Evolutionary conservation across 2,888 invertebrate genomes (phyloP).

Genomic region (Ophioninae sp.): DNA sequence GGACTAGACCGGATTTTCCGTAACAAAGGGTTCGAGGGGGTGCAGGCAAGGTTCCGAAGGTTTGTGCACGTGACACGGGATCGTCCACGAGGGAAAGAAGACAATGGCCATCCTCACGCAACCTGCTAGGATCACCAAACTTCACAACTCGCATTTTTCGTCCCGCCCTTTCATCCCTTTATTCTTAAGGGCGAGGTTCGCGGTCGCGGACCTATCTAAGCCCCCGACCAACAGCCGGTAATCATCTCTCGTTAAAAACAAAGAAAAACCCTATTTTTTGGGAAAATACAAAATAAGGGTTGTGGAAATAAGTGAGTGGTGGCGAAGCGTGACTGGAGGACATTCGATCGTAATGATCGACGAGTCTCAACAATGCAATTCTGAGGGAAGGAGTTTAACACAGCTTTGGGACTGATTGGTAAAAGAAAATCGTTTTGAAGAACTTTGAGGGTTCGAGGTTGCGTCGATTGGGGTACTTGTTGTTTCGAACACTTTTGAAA

Average conservation of each 20-base stretch:
- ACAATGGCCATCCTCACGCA: constrained; percentile 55
- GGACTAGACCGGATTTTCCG: constrained; percentile 59
- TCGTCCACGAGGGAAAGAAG: constrained; percentile 20
- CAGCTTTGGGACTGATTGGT: too few relatives aligned
- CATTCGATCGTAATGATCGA: not conserved
- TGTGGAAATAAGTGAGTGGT: not conserved
- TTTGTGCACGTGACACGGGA: constrained; percentile 51
- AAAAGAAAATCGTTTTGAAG: too few relatives aligned
- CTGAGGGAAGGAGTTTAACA: too few relatives aligned
- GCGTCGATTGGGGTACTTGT: too few relatives aligned
- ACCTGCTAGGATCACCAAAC: constrained; percentile 18
- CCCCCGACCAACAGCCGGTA: not conserved
- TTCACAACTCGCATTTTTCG: constrained; percentile 3
- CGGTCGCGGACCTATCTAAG: not conserved
- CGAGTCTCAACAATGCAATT: not conserved
- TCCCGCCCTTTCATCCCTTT: not conserved
- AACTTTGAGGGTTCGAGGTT: too few relatives aligned
- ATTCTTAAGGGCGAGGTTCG: not conserved
- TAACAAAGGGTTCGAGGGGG: constrained; percentile 55
- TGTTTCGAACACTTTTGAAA: too few relatives aligned
- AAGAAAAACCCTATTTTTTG: not conserved
- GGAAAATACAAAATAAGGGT: not conserved
- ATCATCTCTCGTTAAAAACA: not conserved
- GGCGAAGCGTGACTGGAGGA: not conserved
- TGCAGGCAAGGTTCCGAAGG: constrained; percentile 4